Percentiles rank a stretch among this genome's conserved stretches.
phyloP scores from a whole-genome alignment of 1,140 invertebrate species.

The Bombus huntii region DNA sequence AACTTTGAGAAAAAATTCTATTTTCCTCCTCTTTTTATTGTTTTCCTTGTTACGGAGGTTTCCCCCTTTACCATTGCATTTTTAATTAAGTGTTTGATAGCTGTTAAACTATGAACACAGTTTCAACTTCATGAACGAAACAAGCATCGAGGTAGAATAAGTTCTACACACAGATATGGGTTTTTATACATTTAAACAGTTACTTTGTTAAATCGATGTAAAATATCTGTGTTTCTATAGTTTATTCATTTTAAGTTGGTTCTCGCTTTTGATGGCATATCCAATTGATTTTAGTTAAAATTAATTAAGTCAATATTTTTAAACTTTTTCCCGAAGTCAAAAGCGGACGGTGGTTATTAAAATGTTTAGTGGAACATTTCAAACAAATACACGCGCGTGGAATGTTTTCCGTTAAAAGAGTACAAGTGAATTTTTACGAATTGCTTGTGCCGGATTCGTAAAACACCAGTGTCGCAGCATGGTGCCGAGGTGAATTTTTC shows the following conservation, averaged over 20 bases:
- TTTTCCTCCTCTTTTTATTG: background rate
- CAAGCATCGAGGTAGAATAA: background rate
- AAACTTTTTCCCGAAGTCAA: background rate
- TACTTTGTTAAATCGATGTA: background rate
- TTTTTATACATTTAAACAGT: background rate
- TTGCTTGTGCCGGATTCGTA: background rate
- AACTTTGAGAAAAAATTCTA: background rate
- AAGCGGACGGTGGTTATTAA: background rate
- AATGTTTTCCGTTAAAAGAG: background rate
- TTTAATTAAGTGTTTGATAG: background rate
- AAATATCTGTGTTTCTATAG: background rate
- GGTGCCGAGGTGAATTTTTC: background rate
- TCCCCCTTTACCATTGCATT: background rate
- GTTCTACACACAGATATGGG: background rate
- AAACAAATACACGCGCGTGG: background rate
- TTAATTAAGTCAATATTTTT: background rate
- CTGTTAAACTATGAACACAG: background rate
- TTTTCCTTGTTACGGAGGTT: no score
- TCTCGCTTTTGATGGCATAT: background rate
- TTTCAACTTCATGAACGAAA: background rate
- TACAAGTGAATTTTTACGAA: conserved; percentile 6
- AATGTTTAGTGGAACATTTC: background rate
- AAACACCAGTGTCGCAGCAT: background rate
- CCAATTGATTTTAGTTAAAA: background rate
- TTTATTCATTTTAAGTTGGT: background rate